These are phyloP conservation scores for Pantherophis vulpinus DNA, from an alignment of 2,797 vertebrate species.

Conservation along the genomic window DNA sequence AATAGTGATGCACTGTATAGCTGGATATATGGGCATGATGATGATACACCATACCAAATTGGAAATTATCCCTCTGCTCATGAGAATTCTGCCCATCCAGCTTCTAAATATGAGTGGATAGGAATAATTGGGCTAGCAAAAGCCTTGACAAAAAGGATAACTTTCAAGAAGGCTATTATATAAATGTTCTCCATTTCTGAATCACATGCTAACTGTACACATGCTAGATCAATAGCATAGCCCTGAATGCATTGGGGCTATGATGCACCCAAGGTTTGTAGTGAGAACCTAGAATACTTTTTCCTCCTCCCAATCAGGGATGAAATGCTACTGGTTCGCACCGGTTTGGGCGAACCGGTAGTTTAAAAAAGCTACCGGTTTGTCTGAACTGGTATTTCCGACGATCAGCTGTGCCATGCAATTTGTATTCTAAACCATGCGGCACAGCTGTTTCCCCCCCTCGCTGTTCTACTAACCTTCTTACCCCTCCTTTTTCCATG, in stretches of 20 bases:
- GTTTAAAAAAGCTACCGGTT: too few species aligned
- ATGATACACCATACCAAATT: background rate
- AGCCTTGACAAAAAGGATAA: background rate
- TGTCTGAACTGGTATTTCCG: too few species aligned
- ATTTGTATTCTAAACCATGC: too few species aligned
- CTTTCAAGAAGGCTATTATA: background rate
- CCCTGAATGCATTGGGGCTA: background rate
- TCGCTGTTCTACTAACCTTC: too few species aligned
- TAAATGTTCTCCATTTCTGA: background rate
- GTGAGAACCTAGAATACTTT: background rate
- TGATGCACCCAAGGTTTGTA: background rate
- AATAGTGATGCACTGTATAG: background rate
- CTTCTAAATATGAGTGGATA: background rate
- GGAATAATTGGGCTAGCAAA: background rate
- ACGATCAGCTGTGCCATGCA: too few species aligned
- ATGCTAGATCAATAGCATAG: background rate
- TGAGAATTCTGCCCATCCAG: background rate
- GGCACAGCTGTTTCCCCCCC: too few species aligned
- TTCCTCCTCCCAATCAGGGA: background rate
- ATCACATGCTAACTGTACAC: background rate
- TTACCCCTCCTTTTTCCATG: too few species aligned
- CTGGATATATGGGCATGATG: background rate
- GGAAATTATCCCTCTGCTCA: background rate
- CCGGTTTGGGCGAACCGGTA: too few species aligned
- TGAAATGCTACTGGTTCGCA: too few species aligned